Conservation (phyloP, 2,888 invertebrate species). For the Pollenia labialis region DNA sequence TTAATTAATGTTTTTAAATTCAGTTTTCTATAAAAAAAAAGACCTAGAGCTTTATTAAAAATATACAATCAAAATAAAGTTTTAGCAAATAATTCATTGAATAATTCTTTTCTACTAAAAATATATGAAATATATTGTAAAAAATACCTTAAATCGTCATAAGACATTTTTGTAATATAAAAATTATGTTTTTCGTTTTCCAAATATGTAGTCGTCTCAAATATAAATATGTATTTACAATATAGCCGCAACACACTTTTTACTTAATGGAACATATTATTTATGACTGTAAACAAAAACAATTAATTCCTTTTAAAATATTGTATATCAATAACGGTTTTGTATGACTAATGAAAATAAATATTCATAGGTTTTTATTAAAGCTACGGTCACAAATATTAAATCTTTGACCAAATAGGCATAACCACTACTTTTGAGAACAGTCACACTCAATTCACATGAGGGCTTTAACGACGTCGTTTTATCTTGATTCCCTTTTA, state of each 20-base stretch:
- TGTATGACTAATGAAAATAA: background rate
- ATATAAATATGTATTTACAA: conserved; percentile 48
- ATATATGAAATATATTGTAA: conserved; percentile 16
- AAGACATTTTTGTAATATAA: conserved; percentile 53
- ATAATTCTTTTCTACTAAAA: background rate
- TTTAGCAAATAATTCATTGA: conserved; percentile 10
- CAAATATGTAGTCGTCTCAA: conserved; percentile 26
- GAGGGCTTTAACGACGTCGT: no score
- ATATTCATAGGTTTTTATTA: background rate
- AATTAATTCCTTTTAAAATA: background rate
- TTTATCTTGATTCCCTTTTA: no score
- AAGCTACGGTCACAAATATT: no score
- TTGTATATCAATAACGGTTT: conserved; percentile 18
- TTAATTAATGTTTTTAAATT: no score
- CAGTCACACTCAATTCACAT: no score
- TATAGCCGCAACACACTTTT: conserved; percentile 18
- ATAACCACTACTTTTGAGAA: no score
- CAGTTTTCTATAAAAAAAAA: no score
- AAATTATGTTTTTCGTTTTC: conserved; percentile 13
- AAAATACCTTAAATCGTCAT: conserved; percentile 65
- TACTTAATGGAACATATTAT: conserved; percentile 30
- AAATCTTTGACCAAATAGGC: no score
- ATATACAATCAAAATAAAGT: background rate
- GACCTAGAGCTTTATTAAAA: no score
- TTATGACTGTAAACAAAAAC: conserved; percentile 25